phyloP scores from a whole-genome alignment of 2,797 vertebrate species.

The Tokudaia tokunoshimensis region DNA sequence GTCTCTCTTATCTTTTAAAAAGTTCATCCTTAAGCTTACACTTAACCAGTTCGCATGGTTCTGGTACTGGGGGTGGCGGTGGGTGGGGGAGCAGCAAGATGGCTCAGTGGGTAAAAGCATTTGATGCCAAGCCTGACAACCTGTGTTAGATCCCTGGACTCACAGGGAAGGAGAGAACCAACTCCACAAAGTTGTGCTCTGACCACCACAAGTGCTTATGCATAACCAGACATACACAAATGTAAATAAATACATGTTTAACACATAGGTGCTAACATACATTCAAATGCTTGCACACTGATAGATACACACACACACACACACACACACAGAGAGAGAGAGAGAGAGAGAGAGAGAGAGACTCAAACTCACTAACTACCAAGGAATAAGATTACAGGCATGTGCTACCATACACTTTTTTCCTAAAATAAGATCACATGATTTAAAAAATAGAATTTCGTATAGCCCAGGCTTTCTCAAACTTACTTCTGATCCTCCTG shows the following conservation, averaged over 20 bases:
- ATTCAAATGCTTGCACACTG: neutral
- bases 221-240: neutral
- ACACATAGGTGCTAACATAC: neutral
- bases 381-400: neutral
- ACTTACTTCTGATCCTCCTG: neutral
- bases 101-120: neutral
- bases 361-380: too few relatives aligned
- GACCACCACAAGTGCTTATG: neutral
- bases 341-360: too few relatives aligned
- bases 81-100: neutral
- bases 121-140: neutral
- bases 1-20: conserved; percentile 7
- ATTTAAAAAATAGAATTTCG: neutral
- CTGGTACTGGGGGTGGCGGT: neutral
- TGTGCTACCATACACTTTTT: neutral
- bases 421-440: neutral
- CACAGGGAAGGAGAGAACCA: neutral
- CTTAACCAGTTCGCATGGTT: neutral
- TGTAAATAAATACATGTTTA: neutral
- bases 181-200: neutral
- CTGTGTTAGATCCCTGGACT: neutral
- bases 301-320: neutral
- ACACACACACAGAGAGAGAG: neutral
- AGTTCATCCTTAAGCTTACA: conserved; percentile 1
- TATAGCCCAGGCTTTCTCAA: neutral